phyloP scores from a whole-genome alignment of 2,113 vertebrate species.

The Petrocephalus microphthalmus region DNA sequence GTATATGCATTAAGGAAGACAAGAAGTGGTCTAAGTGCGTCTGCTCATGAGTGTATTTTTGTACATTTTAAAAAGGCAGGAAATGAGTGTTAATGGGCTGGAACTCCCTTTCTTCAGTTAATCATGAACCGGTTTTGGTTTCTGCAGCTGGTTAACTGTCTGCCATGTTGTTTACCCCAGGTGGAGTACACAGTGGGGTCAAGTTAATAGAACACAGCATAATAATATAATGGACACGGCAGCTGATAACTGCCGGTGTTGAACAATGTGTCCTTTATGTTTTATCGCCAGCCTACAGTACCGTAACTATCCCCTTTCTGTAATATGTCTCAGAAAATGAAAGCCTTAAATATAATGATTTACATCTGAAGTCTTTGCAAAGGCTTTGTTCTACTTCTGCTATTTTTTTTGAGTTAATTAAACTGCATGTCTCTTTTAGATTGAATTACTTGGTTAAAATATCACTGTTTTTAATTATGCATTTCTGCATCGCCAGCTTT shows the following conservation, averaged over 20 bases:
- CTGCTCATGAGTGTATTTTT: neutral
- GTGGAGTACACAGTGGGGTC: neutral
- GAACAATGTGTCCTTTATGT: constrained; percentile 11
- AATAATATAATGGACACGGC: neutral
- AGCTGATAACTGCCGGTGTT: neutral
- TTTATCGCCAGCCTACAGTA: neutral
- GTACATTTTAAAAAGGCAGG: neutral
- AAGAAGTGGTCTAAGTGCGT: neutral
- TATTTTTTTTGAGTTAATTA: neutral
- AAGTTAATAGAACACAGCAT: constrained; percentile 4
- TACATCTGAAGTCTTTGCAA: neutral
- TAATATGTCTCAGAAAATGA: neutral
- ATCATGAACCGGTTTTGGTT: neutral
- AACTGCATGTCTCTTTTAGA: neutral
- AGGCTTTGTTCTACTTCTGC: neutral
- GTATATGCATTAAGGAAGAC: neutral
- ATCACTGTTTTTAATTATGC: neutral
- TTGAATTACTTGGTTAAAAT: neutral
- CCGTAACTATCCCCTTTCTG: neutral
- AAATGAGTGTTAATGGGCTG: neutral
- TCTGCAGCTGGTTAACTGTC: neutral
- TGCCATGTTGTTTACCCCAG: neutral
- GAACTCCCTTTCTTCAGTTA: constrained; percentile 2
- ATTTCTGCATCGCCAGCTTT: neutral
- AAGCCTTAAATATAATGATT: neutral